These are phyloP conservation scores for Zaprionus vittiger DNA, from an alignment of 1,140 invertebrate genomes.

Conservation along the genomic window DNA sequence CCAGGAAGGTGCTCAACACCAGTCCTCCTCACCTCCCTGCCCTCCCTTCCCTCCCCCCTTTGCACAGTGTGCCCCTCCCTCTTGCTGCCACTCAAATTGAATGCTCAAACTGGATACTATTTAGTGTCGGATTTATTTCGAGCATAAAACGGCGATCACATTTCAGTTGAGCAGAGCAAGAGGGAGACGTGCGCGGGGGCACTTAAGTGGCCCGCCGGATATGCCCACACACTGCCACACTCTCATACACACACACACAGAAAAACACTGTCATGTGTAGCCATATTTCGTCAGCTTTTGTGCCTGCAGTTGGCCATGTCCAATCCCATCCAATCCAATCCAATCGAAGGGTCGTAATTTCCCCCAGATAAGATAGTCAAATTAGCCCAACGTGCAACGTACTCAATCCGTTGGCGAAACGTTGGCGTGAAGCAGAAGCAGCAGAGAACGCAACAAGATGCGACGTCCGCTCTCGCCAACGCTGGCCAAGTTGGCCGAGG, in stretches of 20 bases:
- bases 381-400: conserved; percentile 36
- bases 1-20: conserved; percentile 55
- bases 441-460: conserved; percentile 57
- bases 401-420: conserved; percentile 6
- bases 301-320: neutral
- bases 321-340: too few species aligned
- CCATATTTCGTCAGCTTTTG: neutral
- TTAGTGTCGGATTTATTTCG: conserved; percentile 79
- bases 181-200: conserved; percentile 24
- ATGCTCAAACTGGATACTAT: conserved; percentile 70
- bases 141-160: conserved; percentile 75
- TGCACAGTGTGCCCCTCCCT: conserved; percentile 2
- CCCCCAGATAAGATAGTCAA: conserved; percentile 59
- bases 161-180: conserved; percentile 49
- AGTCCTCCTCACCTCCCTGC: neutral
- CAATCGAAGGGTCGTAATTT: conserved; percentile 45
- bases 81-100: conserved; percentile 63
- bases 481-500: conserved; percentile 85
- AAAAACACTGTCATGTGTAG: neutral
- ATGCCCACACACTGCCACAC: conserved; percentile 44
- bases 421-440: conserved; percentile 36
- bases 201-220: conserved; percentile 81
- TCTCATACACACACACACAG: neutral
- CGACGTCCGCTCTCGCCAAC: conserved; percentile 83
- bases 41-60: conserved; percentile 47